These are phyloP conservation scores for Hirudinaria manillensis DNA, from an alignment of 2,888 invertebrate species.

Conservation along the genomic window DNA sequence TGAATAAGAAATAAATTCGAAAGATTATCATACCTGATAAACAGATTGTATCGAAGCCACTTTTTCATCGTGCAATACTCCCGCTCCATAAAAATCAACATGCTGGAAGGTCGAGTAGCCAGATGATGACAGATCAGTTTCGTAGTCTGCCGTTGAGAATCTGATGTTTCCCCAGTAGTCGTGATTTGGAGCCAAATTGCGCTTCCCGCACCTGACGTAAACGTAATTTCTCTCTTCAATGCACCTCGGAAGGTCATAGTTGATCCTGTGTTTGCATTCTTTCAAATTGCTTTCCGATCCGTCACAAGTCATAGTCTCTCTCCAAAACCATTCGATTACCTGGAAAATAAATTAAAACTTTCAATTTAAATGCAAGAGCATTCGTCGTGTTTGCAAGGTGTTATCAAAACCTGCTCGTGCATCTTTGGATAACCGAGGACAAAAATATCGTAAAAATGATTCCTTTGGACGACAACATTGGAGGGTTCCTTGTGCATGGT, in stretches of 20 bases:
- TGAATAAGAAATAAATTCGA: not conserved
- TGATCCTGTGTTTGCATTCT: slow-evolving; percentile 68
- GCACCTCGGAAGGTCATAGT: slow-evolving; percentile 58
- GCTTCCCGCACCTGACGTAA: slow-evolving; percentile 78
- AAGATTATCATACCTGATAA: slow-evolving; percentile 51
- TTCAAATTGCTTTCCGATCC: slow-evolving; percentile 54
- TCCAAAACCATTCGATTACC: slow-evolving; percentile 48
- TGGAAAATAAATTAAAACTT: not conserved
- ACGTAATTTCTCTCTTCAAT: slow-evolving; percentile 82
- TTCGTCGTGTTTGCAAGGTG: no score
- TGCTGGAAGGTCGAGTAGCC: slow-evolving; percentile 72
- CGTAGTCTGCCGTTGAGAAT: slow-evolving; percentile 78
- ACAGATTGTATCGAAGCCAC: slow-evolving; percentile 80
- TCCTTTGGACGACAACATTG: slow-evolving; percentile 77
- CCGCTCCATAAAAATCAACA: slow-evolving; percentile 78
- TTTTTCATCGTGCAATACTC: slow-evolving; percentile 88
- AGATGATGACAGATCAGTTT: slow-evolving; percentile 58
- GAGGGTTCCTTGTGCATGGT: slow-evolving; percentile 82
- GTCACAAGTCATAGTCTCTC: slow-evolving; percentile 49
- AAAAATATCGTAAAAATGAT: slow-evolving; percentile 49
- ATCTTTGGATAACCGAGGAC: slow-evolving; percentile 50
- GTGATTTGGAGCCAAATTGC: slow-evolving; percentile 45
- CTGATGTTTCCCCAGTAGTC: slow-evolving; percentile 85
- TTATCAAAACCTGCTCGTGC: slow-evolving; percentile 47
- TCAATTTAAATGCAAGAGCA: not conserved